phyloP scores from a whole-genome alignment of 2,113 vertebrate genomes.

The Egretta garzetta region DNA sequence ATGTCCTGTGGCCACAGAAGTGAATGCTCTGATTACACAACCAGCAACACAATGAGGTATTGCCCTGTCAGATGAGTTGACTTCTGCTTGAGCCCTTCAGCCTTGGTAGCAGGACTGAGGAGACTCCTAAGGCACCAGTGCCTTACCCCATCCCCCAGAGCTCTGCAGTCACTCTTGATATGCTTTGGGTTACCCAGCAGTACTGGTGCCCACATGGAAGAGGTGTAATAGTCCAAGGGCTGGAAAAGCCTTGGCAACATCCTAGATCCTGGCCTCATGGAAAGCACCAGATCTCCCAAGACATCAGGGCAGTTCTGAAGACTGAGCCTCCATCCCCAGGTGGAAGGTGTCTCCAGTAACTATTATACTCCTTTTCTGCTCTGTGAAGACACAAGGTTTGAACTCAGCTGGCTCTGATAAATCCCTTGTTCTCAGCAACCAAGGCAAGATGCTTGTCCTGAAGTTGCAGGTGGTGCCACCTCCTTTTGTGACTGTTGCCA shows the following conservation, averaged over 20 bases:
- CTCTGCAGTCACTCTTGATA: background rate
- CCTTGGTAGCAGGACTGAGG: background rate
- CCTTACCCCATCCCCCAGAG: rapidly evolving
- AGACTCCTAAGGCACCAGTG: rapidly evolving
- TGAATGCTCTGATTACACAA: background rate
- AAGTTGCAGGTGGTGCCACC: background rate
- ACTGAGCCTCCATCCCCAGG: rapidly evolving
- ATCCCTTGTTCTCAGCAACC: background rate
- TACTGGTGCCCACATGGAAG: background rate
- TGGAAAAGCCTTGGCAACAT: background rate
- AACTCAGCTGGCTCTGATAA: background rate
- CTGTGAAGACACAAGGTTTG: background rate
- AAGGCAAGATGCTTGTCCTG: background rate
- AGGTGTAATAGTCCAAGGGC: background rate
- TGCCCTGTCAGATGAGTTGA: background rate
- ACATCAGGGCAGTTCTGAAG: background rate
- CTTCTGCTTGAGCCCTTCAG: background rate
- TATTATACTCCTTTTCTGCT: background rate
- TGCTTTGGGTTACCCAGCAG: background rate
- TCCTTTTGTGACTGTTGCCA: background rate
- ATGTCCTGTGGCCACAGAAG: background rate
- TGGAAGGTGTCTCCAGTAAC: background rate
- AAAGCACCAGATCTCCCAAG: background rate
- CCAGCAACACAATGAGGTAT: background rate
- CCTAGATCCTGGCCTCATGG: background rate